A percentile compares a stretch with the other conserved stretches of the same genome.
Conservation (phyloP, 2,888 invertebrate species). For the Gasteruption jaculator region DNA sequence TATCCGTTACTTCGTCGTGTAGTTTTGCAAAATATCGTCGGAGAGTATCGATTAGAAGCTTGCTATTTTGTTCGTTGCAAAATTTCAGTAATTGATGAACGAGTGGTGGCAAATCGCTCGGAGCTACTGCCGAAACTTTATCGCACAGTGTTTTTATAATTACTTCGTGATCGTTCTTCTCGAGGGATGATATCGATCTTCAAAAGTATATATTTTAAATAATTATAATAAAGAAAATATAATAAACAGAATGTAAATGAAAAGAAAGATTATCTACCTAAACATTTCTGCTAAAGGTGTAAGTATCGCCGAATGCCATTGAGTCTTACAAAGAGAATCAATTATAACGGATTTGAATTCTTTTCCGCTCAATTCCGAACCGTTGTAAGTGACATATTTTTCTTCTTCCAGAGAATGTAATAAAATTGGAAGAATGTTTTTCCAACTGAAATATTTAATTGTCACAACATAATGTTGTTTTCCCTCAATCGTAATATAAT, state of each 20-base stretch:
- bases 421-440: constrained; percentile 63
- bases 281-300: constrained; percentile 67
- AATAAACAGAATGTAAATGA: constrained; percentile 8
- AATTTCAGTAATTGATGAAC: constrained; percentile 65
- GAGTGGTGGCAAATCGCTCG: constrained; percentile 63
- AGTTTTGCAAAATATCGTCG: constrained; percentile 54
- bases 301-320: constrained; percentile 59
- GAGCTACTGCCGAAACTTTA: constrained; percentile 57
- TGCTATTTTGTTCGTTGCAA: constrained; percentile 51
- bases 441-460: constrained; percentile 57
- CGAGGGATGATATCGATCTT: constrained; percentile 59
- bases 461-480: background rate
- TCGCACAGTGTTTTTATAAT: constrained; percentile 62
- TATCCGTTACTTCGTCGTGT: constrained; percentile 33
- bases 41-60: constrained; percentile 53
- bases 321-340: constrained; percentile 58
- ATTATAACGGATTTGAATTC: constrained; percentile 63
- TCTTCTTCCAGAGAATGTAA: constrained; percentile 56
- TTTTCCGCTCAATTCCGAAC: constrained; percentile 56
- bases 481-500: background rate
- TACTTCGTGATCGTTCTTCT: constrained; percentile 58
- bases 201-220: constrained; percentile 53
- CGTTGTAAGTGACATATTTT: constrained; percentile 57
- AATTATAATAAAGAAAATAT: constrained; percentile 8
- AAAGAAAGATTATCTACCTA: constrained; percentile 52